phyloP scores from a whole-genome alignment of 2,888 invertebrate genomes.

The Dromius quadrimaculatus region DNA sequence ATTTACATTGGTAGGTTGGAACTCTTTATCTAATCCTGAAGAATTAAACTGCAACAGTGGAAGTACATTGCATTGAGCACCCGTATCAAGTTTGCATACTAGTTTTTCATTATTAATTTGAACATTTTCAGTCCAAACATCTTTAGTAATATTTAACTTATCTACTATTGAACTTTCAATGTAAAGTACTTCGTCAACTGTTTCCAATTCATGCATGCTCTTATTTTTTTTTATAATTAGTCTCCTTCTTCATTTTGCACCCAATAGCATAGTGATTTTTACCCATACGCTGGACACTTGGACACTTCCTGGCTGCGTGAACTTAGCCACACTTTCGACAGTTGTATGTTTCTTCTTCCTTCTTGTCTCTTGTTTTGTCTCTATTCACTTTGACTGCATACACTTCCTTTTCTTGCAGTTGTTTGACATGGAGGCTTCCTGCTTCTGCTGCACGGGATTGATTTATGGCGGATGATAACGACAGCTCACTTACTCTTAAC shows the following conservation, averaged over 20 bases:
- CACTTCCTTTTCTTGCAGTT: background rate
- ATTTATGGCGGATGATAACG: background rate
- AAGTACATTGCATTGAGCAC: constrained; percentile 2
- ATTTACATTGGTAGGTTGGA: background rate
- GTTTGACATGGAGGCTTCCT: background rate
- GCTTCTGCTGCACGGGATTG: constrained; percentile 14
- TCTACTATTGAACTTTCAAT: background rate
- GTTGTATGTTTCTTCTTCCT: background rate
- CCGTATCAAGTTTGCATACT: background rate
- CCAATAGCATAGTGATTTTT: background rate
- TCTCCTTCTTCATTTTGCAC: background rate
- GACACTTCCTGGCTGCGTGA: background rate
- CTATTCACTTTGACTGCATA: background rate
- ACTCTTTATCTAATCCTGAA: background rate
- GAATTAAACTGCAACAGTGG: constrained; percentile 3
- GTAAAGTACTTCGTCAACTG: background rate
- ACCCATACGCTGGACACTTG: background rate
- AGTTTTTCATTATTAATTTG: background rate
- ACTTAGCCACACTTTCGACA: background rate
- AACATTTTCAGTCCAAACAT: background rate
- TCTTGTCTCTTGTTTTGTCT: background rate
- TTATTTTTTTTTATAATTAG: background rate
- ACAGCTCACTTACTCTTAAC: constrained; percentile 13
- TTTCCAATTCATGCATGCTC: background rate
- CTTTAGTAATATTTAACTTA: background rate